Percentiles rank a stretch among this genome's conserved stretches.
Conservation (phyloP, 2,888 invertebrate genomes). For the Orthosia cruda region DNA sequence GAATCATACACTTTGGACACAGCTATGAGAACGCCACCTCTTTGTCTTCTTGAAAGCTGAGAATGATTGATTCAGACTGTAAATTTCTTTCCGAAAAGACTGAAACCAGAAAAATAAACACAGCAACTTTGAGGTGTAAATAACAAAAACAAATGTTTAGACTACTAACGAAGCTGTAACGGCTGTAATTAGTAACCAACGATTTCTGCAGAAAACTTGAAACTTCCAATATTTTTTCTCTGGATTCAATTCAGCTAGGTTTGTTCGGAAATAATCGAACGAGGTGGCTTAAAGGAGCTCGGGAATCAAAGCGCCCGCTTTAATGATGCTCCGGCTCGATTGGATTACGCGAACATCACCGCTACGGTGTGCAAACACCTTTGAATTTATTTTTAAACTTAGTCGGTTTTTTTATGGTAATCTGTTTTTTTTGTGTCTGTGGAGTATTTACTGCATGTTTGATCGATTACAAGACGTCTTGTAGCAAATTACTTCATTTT, state of each 20-base stretch:
- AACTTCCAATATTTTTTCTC: conserved; percentile 6
- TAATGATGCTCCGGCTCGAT: conserved; percentile 49
- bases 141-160: not conserved
- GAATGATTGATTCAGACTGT: too few relatives aligned
- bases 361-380: conserved; percentile 27
- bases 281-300: too few relatives aligned
- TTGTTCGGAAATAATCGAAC: conserved; percentile 25
- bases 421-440: not conserved
- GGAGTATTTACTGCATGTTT: too few relatives aligned
- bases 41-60: too few relatives aligned
- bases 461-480: too few relatives aligned
- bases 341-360: conserved; percentile 38
- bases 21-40: too few relatives aligned
- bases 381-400: conserved; percentile 16
- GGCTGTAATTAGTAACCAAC: conserved; percentile 13
- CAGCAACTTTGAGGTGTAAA: not conserved
- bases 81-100: too few relatives aligned
- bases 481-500: too few relatives aligned
- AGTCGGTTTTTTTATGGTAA: not conserved
- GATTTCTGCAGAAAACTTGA: not conserved
- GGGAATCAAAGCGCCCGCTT: conserved; percentile 38
- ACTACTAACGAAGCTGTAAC: conserved; percentile 10
- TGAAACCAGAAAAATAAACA: too few relatives aligned
- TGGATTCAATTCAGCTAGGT: conserved; percentile 31
- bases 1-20: too few relatives aligned